These are phyloP conservation scores for Carollia perspicillata DNA, from an alignment of 2,113 vertebrate species.

Conservation along the genomic window DNA sequence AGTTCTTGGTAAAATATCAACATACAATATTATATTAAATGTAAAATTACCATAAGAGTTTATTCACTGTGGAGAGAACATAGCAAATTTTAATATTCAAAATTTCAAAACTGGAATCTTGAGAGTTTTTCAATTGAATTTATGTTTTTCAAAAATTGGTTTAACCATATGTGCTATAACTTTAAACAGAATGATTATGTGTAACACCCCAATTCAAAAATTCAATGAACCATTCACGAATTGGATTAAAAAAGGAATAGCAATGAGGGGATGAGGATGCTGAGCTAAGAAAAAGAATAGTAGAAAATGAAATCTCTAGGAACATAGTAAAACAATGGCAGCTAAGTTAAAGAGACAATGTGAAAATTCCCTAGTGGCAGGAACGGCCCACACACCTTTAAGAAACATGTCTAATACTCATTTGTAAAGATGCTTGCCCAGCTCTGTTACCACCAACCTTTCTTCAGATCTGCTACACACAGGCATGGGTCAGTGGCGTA, in stretches of 20 bases:
- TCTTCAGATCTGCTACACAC: not conserved
- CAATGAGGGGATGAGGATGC: not conserved
- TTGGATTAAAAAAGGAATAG: not conserved
- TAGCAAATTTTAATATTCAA: not conserved
- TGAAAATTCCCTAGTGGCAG: not conserved
- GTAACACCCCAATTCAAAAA: not conserved
- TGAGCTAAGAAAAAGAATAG: not conserved
- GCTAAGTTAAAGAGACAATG: not conserved
- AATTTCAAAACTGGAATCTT: not conserved
- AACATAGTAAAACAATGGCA: not conserved
- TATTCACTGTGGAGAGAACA: not conserved
- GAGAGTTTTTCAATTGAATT: not conserved
- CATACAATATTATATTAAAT: not conserved
- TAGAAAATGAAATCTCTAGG: not conserved
- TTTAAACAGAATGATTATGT: not conserved
- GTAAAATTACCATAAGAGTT: not conserved
- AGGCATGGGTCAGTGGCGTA: not conserved
- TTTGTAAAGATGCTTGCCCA: not conserved
- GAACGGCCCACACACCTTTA: not conserved
- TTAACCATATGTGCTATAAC: not conserved
- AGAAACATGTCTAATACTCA: not conserved
- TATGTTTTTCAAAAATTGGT: not conserved
- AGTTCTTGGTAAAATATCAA: not conserved
- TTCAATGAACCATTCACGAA: not conserved
- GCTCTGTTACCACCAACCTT: not conserved